Evolutionary conservation across 2,888 invertebrate species (phyloP), one percentile per base, ranked within the genome.

Genomic region (Eristalis tenax): DNA sequence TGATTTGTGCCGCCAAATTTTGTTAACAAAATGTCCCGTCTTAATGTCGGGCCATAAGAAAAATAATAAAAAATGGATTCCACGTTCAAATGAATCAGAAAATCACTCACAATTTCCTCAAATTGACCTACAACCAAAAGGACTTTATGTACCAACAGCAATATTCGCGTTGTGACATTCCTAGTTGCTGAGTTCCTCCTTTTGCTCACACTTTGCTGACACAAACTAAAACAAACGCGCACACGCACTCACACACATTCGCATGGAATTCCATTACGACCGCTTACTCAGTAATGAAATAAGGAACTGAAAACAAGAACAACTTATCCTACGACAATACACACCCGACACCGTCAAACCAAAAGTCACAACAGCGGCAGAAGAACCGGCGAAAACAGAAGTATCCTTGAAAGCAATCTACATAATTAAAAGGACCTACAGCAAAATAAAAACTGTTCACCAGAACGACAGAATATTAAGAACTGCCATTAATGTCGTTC

Each of bases 401-500:
- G 59, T 26, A 26, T 59, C 59, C 50, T 50, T 26, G 59, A 59
- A 28, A 59, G 59, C 59, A 59, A 59, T 59, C 59, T 59, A 59
- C 59, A 59, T 59, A 59, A 59, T 59, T 59, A 59, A 59, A 59
- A 59, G 59, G 59, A 26, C 59, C 23, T 23, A 59, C 26, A 59
- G 59, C 59, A 59, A 28, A 28, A 59, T 26, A 59, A 59, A 59
- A 59, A 59, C 23, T 59, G 26, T 28, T 59, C 59, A 59, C 26
- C 59, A 59, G 59, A 59, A 59, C 59, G 50, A 50, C 26, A 28
- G 26, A 28, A 59, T 59, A 59, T 50, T 63, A 43, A 63, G 50
- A 63, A 43, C 61, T 43, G 73, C 43, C 61, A 73, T 73, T 73
- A 68, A 43, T 11, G 18, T 18, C n/a, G 18, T 56, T 63, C 18